These are phyloP conservation scores for Copidosoma floridanum DNA, from an alignment of 1,140 invertebrate species.

Conservation along the genomic window DNA sequence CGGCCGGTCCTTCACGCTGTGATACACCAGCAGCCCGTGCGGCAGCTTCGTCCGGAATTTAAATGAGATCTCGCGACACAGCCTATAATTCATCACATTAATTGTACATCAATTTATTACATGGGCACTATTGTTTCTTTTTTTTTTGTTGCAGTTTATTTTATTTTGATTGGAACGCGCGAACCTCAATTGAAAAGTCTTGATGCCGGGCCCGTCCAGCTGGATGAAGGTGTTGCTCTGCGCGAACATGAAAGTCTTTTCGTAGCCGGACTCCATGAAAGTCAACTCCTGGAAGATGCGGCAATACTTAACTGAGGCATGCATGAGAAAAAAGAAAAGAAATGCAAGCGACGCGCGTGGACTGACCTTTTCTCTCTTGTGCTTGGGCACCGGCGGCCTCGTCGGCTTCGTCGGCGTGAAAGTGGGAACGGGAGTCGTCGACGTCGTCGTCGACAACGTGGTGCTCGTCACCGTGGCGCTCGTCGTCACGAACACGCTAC, in stretches of 20 bases:
- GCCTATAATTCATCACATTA: constrained; percentile 60
- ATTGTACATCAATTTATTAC: too few species aligned
- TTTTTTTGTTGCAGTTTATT: too few species aligned
- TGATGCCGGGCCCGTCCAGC: constrained; percentile 79
- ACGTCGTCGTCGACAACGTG: constrained; percentile 46
- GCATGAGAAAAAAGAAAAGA: background rate
- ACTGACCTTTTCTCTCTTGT: constrained; percentile 66
- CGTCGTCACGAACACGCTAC: constrained; percentile 50
- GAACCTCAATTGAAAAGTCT: constrained; percentile 81
- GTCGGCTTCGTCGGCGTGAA: constrained; percentile 51
- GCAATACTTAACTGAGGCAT: background rate
- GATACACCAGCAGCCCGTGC: constrained; percentile 82
- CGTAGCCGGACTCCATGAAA: constrained; percentile 76
- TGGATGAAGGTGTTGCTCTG: constrained; percentile 85
- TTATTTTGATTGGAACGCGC: too few species aligned
- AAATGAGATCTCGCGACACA: constrained; percentile 83
- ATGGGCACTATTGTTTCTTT: too few species aligned
- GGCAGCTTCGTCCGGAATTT: constrained; percentile 82
- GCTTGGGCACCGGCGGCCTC: constrained; percentile 65
- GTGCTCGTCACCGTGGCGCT: constrained; percentile 51
- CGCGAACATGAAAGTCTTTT: constrained; percentile 82
- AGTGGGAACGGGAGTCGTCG: constrained; percentile 48
- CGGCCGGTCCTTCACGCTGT: constrained; percentile 80
- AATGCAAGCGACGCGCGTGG: too few species aligned
- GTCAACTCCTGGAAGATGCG: constrained; percentile 63